Evolutionary conservation across 2,888 invertebrate genomes (phyloP).

Genomic region (Drosophila colorata): DNA sequence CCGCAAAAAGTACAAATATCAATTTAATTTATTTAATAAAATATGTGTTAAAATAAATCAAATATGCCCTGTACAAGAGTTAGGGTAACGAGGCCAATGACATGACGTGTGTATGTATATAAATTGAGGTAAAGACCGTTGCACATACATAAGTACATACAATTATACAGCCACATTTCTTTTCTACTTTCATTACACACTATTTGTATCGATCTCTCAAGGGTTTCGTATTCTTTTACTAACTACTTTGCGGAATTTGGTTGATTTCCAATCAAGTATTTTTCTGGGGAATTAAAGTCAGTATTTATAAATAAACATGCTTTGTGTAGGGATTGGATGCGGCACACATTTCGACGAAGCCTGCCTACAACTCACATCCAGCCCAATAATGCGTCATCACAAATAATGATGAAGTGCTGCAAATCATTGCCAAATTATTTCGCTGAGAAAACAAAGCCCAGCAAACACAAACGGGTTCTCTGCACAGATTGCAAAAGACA

Average conservation of each 20-base stretch:
- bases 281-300: slow-evolving; percentile 20
- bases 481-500: slow-evolving; percentile 5
- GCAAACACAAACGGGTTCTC: slow-evolving; percentile 40
- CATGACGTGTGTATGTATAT: neutral
- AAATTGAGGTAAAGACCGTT: neutral
- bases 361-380: neutral
- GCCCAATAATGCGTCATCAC: slow-evolving; percentile 20
- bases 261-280: slow-evolving; percentile 2
- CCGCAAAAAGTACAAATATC: no score
- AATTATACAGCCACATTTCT: neutral
- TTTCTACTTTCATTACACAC: slow-evolving; percentile 27
- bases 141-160: neutral
- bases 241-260: slow-evolving; percentile 10
- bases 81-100: slow-evolving; percentile 25
- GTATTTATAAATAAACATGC: slow-evolving; percentile 3
- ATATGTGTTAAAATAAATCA: neutral
- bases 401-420: slow-evolving; percentile 3
- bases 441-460: slow-evolving; percentile 17
- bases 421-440: slow-evolving; percentile 38
- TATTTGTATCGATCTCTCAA: slow-evolving; percentile 8
- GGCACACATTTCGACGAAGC: slow-evolving; percentile 11
- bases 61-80: neutral
- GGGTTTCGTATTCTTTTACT: slow-evolving; percentile 8
- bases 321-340: slow-evolving; percentile 10
- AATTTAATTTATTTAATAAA: neutral